These are phyloP conservation scores for Metalampra italica DNA, from an alignment of 2,888 invertebrate genomes.

Conservation along the genomic window DNA sequence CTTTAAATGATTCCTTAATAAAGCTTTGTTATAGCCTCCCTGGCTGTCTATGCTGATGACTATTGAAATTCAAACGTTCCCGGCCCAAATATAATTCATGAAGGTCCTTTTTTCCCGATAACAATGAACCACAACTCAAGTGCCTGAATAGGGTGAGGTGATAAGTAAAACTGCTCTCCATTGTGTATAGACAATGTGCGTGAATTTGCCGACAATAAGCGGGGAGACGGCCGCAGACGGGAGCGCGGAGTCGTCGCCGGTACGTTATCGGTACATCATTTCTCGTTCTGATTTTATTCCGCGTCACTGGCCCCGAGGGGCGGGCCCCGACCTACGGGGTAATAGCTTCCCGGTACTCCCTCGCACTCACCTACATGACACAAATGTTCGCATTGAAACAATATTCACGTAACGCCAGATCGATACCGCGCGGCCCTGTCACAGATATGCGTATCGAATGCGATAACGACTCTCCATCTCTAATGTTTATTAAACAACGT, in stretches of 20 bases:
- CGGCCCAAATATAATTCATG: too few relatives aligned
- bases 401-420: conserved; percentile 60
- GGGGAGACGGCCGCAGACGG: conserved; percentile 29
- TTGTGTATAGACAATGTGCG: conserved; percentile 53
- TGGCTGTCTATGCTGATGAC: background rate
- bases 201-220: conserved; percentile 47
- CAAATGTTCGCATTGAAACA: conserved; percentile 61
- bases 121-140: conserved; percentile 19
- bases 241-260: conserved; percentile 28
- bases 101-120: background rate
- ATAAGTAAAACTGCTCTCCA: conserved; percentile 37
- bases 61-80: background rate
- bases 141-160: conserved; percentile 20
- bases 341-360: conserved; percentile 63
- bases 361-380: conserved; percentile 51
- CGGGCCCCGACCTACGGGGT: conserved; percentile 41
- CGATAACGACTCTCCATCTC: conserved; percentile 35
- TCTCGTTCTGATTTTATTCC: conserved; percentile 68
- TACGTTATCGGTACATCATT: conserved; percentile 64
- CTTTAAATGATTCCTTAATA: conserved; percentile 42
- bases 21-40: conserved; percentile 29
- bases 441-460: conserved; percentile 44
- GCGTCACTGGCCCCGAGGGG: conserved; percentile 43
- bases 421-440: conserved; percentile 45
- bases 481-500: conserved; percentile 31